Conservation (phyloP, 2,113 vertebrate genomes). For the Zingel zingel region DNA sequence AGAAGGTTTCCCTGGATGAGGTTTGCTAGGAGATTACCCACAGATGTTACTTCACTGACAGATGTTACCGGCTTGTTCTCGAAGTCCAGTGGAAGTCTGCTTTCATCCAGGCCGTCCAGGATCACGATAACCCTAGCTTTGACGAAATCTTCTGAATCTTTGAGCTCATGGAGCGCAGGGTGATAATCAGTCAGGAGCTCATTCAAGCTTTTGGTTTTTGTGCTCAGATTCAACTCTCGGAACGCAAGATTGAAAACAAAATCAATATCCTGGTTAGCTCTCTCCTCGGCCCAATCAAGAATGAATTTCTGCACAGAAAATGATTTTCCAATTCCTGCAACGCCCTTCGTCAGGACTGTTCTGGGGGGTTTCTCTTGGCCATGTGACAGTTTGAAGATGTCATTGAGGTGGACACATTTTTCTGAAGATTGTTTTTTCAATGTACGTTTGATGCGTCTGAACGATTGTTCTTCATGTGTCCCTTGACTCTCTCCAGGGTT, state of each 20-base stretch:
- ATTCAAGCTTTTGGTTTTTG: slow-evolving; percentile 31
- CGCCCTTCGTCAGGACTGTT: slow-evolving; percentile 52
- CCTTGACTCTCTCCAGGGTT: slow-evolving; percentile 14
- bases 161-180: neutral
- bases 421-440: rapidly evolving
- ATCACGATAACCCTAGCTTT: slow-evolving; percentile 33
- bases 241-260: slow-evolving; percentile 69
- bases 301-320: slow-evolving; percentile 61
- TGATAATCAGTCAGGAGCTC: slow-evolving; percentile 55
- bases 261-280: slow-evolving; percentile 21
- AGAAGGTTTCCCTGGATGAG: slow-evolving; percentile 68
- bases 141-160: neutral
- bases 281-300: slow-evolving; percentile 61
- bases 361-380: neutral
- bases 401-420: neutral
- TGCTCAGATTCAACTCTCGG: slow-evolving; percentile 56
- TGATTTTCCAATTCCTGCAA: slow-evolving; percentile 66
- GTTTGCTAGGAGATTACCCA: slow-evolving; percentile 48
- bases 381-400: slow-evolving; percentile 30
- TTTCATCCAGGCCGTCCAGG: slow-evolving; percentile 76
- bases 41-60: slow-evolving; percentile 23
- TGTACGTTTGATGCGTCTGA: neutral
- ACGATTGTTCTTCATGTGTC: neutral
- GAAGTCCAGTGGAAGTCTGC: slow-evolving; percentile 56
- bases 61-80: slow-evolving; percentile 16